Percentiles rank a stretch among this genome's conserved stretches.
These are phyloP conservation scores for Triplophysa rosa DNA, from an alignment of 2,113 vertebrate genomes.

Conservation along the genomic window DNA sequence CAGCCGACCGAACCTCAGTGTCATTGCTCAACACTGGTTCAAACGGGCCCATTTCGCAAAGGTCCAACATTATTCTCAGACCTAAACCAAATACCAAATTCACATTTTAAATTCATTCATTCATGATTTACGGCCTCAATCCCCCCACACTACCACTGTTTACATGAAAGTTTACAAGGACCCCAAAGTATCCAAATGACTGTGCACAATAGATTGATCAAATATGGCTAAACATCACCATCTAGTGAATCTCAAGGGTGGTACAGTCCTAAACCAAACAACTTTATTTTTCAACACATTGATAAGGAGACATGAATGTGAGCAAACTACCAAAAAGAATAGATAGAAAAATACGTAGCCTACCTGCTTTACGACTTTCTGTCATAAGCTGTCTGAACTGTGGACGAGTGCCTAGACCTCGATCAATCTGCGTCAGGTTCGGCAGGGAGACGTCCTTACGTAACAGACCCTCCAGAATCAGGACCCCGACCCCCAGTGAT, in stretches of 20 bases:
- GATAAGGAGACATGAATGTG: not conserved
- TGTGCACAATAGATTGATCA: no score
- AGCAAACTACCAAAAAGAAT: not conserved
- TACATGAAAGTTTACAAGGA: no score
- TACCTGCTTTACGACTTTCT: constrained; percentile 66
- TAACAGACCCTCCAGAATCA: constrained; percentile 70
- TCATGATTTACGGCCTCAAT: no score
- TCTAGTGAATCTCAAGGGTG: constrained; percentile 14
- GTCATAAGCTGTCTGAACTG: constrained; percentile 67
- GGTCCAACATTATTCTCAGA: constrained; percentile 69
- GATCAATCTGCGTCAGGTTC: constrained; percentile 50
- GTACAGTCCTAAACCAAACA: not conserved
- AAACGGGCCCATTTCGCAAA: constrained; percentile 63
- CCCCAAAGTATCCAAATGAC: not conserved
- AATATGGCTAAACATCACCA: constrained; percentile 18
- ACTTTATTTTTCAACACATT: not conserved
- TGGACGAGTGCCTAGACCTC: constrained; percentile 49
- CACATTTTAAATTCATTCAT: no score
- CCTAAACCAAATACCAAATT: constrained; percentile 53
- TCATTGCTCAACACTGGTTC: constrained; percentile 10
- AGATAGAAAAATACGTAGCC: no score
- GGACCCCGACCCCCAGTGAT: constrained; percentile 65
- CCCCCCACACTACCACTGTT: no score
- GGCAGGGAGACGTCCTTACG: constrained; percentile 39
- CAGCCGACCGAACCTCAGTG: constrained; percentile 6